phyloP scores from a whole-genome alignment of 2,113 vertebrate species.

The Leptobrachium ailaonicum region DNA sequence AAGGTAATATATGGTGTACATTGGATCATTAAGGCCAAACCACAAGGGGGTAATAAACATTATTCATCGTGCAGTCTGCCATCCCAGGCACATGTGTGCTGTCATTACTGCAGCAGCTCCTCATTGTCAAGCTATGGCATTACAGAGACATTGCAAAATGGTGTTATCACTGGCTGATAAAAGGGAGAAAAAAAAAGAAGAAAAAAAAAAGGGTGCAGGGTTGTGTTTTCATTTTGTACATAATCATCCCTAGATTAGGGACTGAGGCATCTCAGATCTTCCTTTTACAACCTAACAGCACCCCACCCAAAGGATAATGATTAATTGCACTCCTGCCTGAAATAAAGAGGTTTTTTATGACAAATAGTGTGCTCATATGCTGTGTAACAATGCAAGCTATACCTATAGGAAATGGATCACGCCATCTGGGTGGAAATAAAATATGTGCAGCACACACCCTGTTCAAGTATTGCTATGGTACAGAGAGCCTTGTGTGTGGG shows the following conservation, averaged over 20 bases:
- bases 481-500: neutral
- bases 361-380: neutral
- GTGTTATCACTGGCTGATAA: neutral
- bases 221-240: constrained; percentile 8
- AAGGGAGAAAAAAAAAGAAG: neutral
- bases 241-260: constrained; percentile 18
- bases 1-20: neutral
- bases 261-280: constrained; percentile 9
- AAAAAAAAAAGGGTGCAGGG: neutral
- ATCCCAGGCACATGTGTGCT: constrained; percentile 26
- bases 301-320: constrained; percentile 41
- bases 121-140: neutral
- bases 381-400: neutral
- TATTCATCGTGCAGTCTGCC: constrained; percentile 13
- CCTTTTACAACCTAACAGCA: constrained; percentile 19
- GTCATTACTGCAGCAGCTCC: constrained; percentile 13
- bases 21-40: neutral
- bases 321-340: neutral
- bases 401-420: neutral
- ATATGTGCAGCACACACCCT: neutral
- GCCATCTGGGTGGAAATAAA: neutral
- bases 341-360: neutral
- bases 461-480: neutral
- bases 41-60: constrained; percentile 4
- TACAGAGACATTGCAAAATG: neutral